Percentiles rank a stretch among this genome's conserved stretches.
Conservation (phyloP, 2,888 invertebrate species). For the Anthrax anthrax region DNA sequence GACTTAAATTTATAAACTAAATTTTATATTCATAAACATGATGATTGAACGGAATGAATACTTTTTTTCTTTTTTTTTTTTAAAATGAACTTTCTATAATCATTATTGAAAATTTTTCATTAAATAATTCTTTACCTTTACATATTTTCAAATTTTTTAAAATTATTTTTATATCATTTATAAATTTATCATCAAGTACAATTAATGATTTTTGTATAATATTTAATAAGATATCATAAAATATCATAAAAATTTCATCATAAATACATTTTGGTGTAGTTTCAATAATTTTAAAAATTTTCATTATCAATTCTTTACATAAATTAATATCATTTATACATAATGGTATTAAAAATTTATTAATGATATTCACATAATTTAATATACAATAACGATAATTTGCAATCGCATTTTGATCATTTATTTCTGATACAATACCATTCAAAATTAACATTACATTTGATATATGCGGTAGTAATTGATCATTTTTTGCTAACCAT, state of each 20-base stretch:
- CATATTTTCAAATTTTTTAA: slow-evolving; percentile 19
- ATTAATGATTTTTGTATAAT: slow-evolving; percentile 15
- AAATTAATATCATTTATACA: slow-evolving; percentile 16
- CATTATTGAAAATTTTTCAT: slow-evolving; percentile 17
- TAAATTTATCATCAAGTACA: slow-evolving; percentile 14
- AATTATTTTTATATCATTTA: slow-evolving; percentile 15
- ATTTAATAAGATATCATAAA: slow-evolving; percentile 18
- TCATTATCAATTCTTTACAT: slow-evolving; percentile 18
- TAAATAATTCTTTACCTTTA: slow-evolving; percentile 19
- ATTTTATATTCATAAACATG: no score
- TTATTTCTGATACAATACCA: slow-evolving; percentile 19
- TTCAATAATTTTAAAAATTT: slow-evolving; percentile 20
- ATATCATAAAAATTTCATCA: slow-evolving; percentile 21
- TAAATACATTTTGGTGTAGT: slow-evolving; percentile 18
- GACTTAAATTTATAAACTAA: no score
- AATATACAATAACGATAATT: slow-evolving; percentile 21
- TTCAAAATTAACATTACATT: slow-evolving; percentile 21
- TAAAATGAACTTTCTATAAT: background rate
- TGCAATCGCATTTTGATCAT: slow-evolving; percentile 17
- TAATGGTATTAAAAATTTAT: slow-evolving; percentile 18
- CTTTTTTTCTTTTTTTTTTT: no score
- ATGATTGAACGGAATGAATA: no score
- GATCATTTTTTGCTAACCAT: slow-evolving; percentile 22
- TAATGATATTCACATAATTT: slow-evolving; percentile 21
- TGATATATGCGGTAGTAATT: slow-evolving; percentile 20